Evolutionary conservation across 64 coral and sea anemone species (phyloP), one percentile per base, ranked within the genome.

Genomic region (Porites australiensis): DNA sequence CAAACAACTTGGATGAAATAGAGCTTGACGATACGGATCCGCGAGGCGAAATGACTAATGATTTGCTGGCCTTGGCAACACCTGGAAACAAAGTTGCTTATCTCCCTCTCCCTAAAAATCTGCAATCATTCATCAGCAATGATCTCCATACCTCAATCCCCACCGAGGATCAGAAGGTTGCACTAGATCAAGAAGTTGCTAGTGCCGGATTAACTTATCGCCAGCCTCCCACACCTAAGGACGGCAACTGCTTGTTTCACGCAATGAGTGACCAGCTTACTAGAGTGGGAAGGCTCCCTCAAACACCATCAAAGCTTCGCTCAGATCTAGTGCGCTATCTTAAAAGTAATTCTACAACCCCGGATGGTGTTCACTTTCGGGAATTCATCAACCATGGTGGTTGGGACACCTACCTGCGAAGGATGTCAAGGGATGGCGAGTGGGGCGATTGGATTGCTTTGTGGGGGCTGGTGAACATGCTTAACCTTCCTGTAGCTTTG

Each of bases 371-470:
- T 77, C 44, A 77, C 75, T 50, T 77, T 49, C 2, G 27, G 50
- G 20, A 77, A 77, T 77, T 77, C 75, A 46, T 77, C 4, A 52
- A 46, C 3, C 75, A 77, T 77, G 6, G 27, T 77, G 75, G 75
- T 16, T 77, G 75, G 44, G 27, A 77, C 19, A 19, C 67, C 3
- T 70, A 70, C 20, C 75, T 77, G 12, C 47, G 53, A 77, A 2
- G 75, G 12, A 77, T 77, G 75, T 77, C 75, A 4, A 14, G 19
- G 53, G 75, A 77, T 47, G 44, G 44, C 47, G 75, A 51, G 53
- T 81, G 50, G 52, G 78, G 78, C 50, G 78, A 81, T 60, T 81
- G 50, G 48, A 81, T 81, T 81, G 50, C 59, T 44, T 59, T 81
- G 23, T 60, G 15, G 44, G 44, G 75, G 4, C 47, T 81, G 19